Evolutionary conservation across 92 coral and sea anemone species (phyloP), one percentile per base, ranked within the genome.

Genomic region (Epizoanthus rinbou): DNA sequence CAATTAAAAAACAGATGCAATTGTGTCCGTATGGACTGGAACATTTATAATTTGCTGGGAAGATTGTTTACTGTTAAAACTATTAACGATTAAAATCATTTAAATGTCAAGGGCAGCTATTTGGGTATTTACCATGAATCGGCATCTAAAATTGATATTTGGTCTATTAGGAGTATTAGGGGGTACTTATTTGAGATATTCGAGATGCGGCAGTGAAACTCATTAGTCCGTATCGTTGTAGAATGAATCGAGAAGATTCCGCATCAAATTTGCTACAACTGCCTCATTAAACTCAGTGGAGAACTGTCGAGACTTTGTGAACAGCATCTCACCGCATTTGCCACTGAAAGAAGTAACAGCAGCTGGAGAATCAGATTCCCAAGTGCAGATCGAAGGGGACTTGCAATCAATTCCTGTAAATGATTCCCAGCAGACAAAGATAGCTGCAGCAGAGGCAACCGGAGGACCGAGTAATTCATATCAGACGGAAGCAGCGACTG

Each of bases 231-330:
- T 18, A 1, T 28, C 8, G 50, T 31, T 43, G 54, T 56, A 96
- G 99, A 89, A 88, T 53, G 93, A 87, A 28, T 81, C 89, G 11
- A 82, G 98, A 66, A 88, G 91, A 45, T 96, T 93, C 81, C 90
- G 99, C 23, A 83, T 96, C 60, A 93, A 91, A 88, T 96, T 96
- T 74, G 80, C 82, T 53, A 88, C 69, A 37, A 87, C 90, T 10
- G 82, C 85, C 17, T 83, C 87, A 6, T 62, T 74, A 70, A 86
- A 93, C 7, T 89, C 94, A 22, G 14, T 33, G 22, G 97, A 87
- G 54, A 84, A 82, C 66, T 96, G 99, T 74, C 91, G 84, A 13
- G 94, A 93, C 56, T 93, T 96, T 70, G 90, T 94, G 47, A 73
- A 65, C 24, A 73, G 70, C 53, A 88, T 92, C 64, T 88, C 96